Evolutionary conservation across 2,888 invertebrate species (phyloP), one percentile per base, ranked within the genome.

Genomic region (Bunonema sp.): DNA sequence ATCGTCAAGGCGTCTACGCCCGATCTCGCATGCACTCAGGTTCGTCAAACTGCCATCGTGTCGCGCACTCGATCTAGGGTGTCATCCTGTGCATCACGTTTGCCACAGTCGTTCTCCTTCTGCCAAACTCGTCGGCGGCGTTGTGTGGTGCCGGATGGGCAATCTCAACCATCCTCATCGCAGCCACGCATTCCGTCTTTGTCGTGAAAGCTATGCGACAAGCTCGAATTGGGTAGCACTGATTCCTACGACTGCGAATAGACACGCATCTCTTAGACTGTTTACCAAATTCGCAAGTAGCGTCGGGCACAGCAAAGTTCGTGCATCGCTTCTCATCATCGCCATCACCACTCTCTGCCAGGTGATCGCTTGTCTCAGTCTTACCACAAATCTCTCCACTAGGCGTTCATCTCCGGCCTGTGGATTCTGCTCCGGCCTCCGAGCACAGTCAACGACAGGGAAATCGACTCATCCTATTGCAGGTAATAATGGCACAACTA

Each of bases 161-260:
- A 16, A 18, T 34, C 19, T 28, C 42, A 12, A 37, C 42, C 19
- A 28, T 35, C 15, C 21, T 41, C 15, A 28, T 42, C 31, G 24
- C 34, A 12, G 19, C 35, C 12, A 24, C 30, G 21, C 44, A 44
- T 22, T 30, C 44, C 15, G 28, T 42, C 15, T 41, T 34, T 30
- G 34, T 44, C 19, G 30, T 42, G 16, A 44, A 44, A 36, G 41
- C 44, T 12, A 32, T 44, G 16, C 44, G 44, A 22, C 29, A n/a
- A n/a, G n/a, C n/a, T n/a, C n/a, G n/a, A n/a, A n/a, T n/a, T n/a
- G n/a, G n/a, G n/a, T n/a, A n/a, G n/a, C n/a, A n/a, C n/a, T n/a
- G n/a, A n/a, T n/a, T n/a, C n/a, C n/a, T n/a, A n/a, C n/a, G n/a
- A n/a, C n/a, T n/a, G n/a, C n/a, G n/a, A n/a, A n/a, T n/a, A n/a